Base-by-base conservation (phyloP, 23 tunicate species). In the Clavelina lepadiformis region DNA sequence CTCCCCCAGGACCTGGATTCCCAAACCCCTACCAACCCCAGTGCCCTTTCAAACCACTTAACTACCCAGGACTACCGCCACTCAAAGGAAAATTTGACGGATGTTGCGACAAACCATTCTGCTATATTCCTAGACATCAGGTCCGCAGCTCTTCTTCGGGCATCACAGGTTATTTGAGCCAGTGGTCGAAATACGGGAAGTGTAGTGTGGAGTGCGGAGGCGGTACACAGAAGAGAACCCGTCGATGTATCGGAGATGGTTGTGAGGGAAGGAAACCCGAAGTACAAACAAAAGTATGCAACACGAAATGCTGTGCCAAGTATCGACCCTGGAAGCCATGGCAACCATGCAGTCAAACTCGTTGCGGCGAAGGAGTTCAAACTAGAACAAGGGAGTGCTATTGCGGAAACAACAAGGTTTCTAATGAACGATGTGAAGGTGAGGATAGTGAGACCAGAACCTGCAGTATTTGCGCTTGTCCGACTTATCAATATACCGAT, bases 61-160 rank as follows among this genome's bases (percentile, higher is more conserved):
- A 36, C 21, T 61, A 69, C 32, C 79, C 79, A 3, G 65, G 68
- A 21, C 57, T 75, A 22, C 83, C 89, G 29, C 68, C 67, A 2
- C 35, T 89, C 47, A 75, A 33, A 24, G 97, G 97, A 5, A 81
- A 89, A 25, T 81, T 81, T 55, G 62, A 26, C 5, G 89, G 89
- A 19, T 89, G 97, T 38, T 89, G 97, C 59, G 89, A 89, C 3
- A 68, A 38, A 32, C 82, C 82, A 0, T 19, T 70, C n/a, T 89
- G 97, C 62, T 89, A 75, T 56, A 67, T 68, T 22, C 82, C 97
- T 1, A 71, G 63, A 69, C 19, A 19, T 7, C 63, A 55, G 13
- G 58, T 59, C 23, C 32, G 31, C 23, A 8, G 2, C 36, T 74
- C 68, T 22, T 32, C 44, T 38, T 82, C 89, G 22, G 89, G 89